These are phyloP conservation scores for Scaptomyza cyrtandrae DNA, from an alignment of 2,888 invertebrate species.

Conservation along the genomic window DNA sequence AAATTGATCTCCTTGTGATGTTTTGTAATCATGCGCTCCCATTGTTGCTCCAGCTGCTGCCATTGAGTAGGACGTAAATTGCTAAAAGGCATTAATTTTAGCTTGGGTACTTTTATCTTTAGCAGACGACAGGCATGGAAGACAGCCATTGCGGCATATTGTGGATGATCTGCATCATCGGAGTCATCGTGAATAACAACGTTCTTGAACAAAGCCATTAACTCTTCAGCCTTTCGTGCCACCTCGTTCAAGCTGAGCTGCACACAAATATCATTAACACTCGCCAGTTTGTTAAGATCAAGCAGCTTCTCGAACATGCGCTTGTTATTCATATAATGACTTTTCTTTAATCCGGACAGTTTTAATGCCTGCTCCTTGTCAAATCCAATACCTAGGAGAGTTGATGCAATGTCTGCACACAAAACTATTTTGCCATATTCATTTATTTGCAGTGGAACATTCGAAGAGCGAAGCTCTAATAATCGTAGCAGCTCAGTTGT, in stretches of 20 bases:
- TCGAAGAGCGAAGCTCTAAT: constrained; percentile 80
- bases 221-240: constrained; percentile 85
- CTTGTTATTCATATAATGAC: constrained; percentile 86
- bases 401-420: constrained; percentile 87
- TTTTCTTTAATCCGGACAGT: constrained; percentile 86
- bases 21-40: constrained; percentile 85
- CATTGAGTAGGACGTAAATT: constrained; percentile 87
- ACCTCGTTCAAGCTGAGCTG: constrained; percentile 85
- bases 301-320: constrained; percentile 87
- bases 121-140: constrained; percentile 87
- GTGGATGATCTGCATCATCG: constrained; percentile 86
- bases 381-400: constrained; percentile 85
- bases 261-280: constrained; percentile 86
- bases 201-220: constrained; percentile 86
- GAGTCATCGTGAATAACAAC: constrained; percentile 78
- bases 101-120: constrained; percentile 86
- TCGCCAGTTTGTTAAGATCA: constrained; percentile 86
- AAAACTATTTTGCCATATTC: constrained; percentile 87
- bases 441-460: constrained; percentile 84
- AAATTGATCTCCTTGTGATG: constrained; percentile 52
- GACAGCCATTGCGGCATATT: constrained; percentile 88
- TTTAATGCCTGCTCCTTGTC: constrained; percentile 87
- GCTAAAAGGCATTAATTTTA: constrained; percentile 86
- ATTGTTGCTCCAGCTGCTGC: constrained; percentile 87
- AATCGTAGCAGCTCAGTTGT: constrained; percentile 82